Conservation (phyloP, 2,888 invertebrate species). For the Caenorhabditis angaria region DNA sequence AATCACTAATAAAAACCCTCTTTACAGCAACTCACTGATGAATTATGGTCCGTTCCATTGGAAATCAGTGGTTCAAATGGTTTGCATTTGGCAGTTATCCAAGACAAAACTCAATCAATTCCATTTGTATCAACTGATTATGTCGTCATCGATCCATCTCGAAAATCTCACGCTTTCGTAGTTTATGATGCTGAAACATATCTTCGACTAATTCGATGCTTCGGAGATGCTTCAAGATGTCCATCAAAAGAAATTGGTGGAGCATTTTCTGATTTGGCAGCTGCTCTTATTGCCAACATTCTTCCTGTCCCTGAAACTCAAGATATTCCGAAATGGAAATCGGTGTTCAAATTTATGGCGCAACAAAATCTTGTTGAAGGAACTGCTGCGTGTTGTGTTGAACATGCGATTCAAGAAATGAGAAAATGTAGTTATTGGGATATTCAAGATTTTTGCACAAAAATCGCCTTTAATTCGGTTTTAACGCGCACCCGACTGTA, state of each 20-base stretch:
- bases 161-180: conserved; percentile 54
- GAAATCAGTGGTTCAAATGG: conserved; percentile 48
- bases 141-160: conserved; percentile 49
- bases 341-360: conserved; percentile 48
- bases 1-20: too few species aligned
- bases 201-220: conserved; percentile 51
- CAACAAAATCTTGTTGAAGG: conserved; percentile 44
- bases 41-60: conserved; percentile 46
- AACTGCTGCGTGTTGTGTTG: conserved; percentile 51
- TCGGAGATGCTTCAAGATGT: conserved; percentile 36
- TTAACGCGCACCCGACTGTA: not conserved
- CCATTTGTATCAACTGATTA: conserved; percentile 50
- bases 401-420: conserved; percentile 48
- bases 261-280: conserved; percentile 49
- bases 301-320: conserved; percentile 37
- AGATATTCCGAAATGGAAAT: conserved; percentile 49
- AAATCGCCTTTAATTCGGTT: conserved; percentile 39
- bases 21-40: conserved; percentile 46
- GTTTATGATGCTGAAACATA: conserved; percentile 56
- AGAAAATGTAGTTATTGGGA: conserved; percentile 55
- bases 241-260: conserved; percentile 47
- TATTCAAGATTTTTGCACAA: conserved; percentile 47
- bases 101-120: conserved; percentile 32
- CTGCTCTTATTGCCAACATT: conserved; percentile 42
- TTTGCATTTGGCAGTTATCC: conserved; percentile 30